phyloP scores from a whole-genome alignment of 2,888 invertebrate genomes.

The Drosophila putrida region DNA sequence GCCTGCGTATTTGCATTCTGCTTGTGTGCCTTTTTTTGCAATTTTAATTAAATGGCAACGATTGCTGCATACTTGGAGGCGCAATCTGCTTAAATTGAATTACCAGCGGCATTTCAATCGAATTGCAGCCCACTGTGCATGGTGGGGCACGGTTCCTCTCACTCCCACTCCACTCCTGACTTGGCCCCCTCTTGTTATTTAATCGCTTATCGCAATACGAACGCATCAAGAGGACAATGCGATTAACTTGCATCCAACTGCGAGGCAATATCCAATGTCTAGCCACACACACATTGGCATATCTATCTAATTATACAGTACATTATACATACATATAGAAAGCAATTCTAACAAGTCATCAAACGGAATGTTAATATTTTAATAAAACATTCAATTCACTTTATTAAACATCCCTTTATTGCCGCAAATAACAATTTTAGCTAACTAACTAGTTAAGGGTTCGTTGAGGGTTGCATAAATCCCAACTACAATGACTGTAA shows the following conservation, averaged over 20 bases:
- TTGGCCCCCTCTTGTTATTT: too few relatives aligned
- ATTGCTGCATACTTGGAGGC: constrained; percentile 66
- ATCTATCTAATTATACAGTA: neutral
- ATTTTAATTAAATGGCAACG: constrained; percentile 64
- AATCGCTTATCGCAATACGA: neutral
- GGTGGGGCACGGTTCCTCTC: constrained; percentile 1
- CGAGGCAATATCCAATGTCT: constrained; percentile 17
- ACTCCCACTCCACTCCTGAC: neutral
- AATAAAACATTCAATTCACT: neutral
- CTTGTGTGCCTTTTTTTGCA: constrained; percentile 11
- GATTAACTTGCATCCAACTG: constrained; percentile 46
- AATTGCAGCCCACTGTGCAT: constrained; percentile 33
- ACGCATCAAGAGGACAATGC: constrained; percentile 25
- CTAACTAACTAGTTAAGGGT: too few relatives aligned
- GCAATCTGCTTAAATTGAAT: constrained; percentile 68
- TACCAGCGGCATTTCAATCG: constrained; percentile 56
- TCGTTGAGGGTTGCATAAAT: neutral
- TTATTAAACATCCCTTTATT: neutral
- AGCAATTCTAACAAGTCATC: neutral
- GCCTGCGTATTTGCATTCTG: constrained; percentile 4
- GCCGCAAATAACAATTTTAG: too few relatives aligned
- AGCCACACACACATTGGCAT: neutral
- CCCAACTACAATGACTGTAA: too few relatives aligned
- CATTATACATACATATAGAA: neutral
- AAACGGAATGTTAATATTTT: constrained; percentile 3